phyloP scores from a whole-genome alignment of 2,113 vertebrate genomes.

The Blennius ocellaris region DNA sequence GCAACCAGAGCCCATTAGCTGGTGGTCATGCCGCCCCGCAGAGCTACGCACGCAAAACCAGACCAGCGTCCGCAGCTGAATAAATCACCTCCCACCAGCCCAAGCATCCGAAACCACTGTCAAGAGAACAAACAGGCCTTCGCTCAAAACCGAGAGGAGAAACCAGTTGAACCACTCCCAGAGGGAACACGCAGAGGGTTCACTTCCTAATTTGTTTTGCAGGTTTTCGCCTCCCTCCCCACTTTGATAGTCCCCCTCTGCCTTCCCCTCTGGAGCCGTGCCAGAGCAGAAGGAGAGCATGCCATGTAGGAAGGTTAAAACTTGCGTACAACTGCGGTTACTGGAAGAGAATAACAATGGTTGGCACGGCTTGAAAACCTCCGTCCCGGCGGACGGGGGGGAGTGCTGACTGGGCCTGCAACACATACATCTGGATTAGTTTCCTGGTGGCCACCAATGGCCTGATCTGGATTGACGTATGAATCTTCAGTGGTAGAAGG shows the following conservation, averaged over 20 bases:
- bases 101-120: slow-evolving; percentile 64
- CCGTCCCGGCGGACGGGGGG: slow-evolving; percentile 62
- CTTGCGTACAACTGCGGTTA: slow-evolving; percentile 74
- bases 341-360: slow-evolving; percentile 84
- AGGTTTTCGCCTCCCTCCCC: slow-evolving; percentile 56
- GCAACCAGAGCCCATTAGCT: slow-evolving; percentile 36
- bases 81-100: slow-evolving; percentile 72
- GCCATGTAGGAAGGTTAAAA: slow-evolving; percentile 81
- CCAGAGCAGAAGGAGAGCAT: slow-evolving; percentile 67
- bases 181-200: slow-evolving; percentile 62
- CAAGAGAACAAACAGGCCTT: slow-evolving; percentile 70
- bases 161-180: slow-evolving; percentile 67
- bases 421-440: slow-evolving; percentile 76
- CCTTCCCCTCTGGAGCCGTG: slow-evolving; percentile 71
- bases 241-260: slow-evolving; percentile 64
- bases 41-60: slow-evolving; percentile 9
- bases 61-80: slow-evolving; percentile 59
- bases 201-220: slow-evolving; percentile 80
- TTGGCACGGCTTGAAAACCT: slow-evolving; percentile 82
- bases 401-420: slow-evolving; percentile 68
- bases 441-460: slow-evolving; percentile 74
- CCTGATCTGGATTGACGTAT: slow-evolving; percentile 74
- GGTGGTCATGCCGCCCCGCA: slow-evolving; percentile 35
- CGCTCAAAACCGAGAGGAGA: slow-evolving; percentile 53
- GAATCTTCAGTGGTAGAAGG: slow-evolving; percentile 68